Evolutionary conservation across 2,797 vertebrate genomes (phyloP).

Genomic region (Chloroceryle inda): DNA sequence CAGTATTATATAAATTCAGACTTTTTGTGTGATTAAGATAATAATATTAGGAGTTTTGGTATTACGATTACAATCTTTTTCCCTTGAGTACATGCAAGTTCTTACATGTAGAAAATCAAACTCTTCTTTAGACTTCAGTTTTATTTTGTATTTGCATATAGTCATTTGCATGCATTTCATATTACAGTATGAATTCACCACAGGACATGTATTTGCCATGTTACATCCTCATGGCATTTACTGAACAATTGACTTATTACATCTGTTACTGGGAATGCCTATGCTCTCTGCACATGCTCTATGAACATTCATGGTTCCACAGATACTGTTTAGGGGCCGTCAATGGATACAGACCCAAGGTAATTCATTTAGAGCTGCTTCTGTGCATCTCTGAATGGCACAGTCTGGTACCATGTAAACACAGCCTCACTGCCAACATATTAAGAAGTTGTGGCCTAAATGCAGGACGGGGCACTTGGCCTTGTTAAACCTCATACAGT

Average conservation of each 20-base stretch:
- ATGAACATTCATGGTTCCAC: background rate
- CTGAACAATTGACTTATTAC: background rate
- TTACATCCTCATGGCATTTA: background rate
- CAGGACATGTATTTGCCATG: background rate
- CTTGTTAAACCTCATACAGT: too few relatives aligned
- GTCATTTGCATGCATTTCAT: background rate
- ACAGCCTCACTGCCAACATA: background rate
- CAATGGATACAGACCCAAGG: background rate
- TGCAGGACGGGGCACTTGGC: too few relatives aligned
- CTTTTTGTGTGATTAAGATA: background rate
- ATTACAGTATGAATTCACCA: background rate
- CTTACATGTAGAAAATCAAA: background rate
- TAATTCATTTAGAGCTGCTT: background rate
- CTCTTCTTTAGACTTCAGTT: background rate
- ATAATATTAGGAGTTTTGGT: background rate
- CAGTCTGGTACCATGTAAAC: background rate
- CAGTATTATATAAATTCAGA: background rate
- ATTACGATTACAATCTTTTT: background rate
- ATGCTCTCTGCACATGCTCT: background rate
- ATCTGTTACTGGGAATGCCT: background rate
- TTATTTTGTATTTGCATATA: background rate
- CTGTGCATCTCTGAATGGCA: background rate
- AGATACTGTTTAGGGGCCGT: background rate
- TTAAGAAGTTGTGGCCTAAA: background rate
- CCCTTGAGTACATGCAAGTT: background rate